Conservation (phyloP, 2,113 vertebrate genomes). For the Phyllostomus hastatus region DNA sequence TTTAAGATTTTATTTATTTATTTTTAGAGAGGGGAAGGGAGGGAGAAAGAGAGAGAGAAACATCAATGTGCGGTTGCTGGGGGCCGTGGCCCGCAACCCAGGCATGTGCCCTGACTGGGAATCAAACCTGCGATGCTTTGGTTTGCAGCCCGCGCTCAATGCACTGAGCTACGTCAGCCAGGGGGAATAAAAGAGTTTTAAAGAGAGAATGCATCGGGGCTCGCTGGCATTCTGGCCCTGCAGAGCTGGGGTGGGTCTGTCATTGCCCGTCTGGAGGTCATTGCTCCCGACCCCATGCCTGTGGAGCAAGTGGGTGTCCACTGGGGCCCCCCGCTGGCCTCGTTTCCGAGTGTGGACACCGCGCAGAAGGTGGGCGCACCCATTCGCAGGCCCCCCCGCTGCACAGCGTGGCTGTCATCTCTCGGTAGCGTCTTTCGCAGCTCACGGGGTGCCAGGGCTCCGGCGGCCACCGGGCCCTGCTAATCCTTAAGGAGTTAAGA, state of each 20-base stretch:
- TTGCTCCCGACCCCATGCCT: accelerated
- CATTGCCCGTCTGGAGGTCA: not conserved
- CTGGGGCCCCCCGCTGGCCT: not conserved
- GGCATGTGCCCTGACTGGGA: too few relatives aligned
- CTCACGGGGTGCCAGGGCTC: accelerated
- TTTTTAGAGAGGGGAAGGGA: too few relatives aligned
- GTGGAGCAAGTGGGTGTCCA: not conserved
- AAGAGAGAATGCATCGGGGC: not conserved
- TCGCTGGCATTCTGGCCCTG: accelerated
- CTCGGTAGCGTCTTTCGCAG: not conserved
- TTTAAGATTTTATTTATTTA: too few relatives aligned
- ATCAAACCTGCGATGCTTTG: too few relatives aligned
- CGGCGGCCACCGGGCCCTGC: not conserved
- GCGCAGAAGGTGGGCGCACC: accelerated
- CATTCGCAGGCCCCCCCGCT: accelerated
- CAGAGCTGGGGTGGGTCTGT: not conserved
- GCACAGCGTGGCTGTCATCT: accelerated
- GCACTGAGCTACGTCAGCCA: too few relatives aligned
- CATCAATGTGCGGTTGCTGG: too few relatives aligned
- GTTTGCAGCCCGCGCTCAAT: too few relatives aligned
- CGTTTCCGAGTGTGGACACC: not conserved
- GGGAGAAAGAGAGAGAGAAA: too few relatives aligned
- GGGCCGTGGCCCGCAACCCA: too few relatives aligned
- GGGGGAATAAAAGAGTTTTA: too few relatives aligned
- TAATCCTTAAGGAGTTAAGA: not conserved